Evolutionary conservation across 2,797 vertebrate genomes (phyloP).

Genomic region (Acropternis orthonyx): DNA sequence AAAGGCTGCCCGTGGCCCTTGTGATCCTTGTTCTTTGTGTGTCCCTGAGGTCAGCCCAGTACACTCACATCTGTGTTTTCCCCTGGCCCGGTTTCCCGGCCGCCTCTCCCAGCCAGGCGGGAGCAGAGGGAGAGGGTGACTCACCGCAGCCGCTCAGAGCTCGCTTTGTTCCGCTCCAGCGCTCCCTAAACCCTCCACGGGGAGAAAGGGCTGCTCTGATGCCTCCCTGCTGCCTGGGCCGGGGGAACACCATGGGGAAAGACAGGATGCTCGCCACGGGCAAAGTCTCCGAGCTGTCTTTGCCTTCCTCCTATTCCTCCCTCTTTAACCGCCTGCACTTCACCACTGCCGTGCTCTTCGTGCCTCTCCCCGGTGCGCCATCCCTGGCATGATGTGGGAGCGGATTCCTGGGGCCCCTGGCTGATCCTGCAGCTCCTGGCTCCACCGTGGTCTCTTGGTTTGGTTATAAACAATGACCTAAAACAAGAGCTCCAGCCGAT

Average conservation of each 20-base stretch:
- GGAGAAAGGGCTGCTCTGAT: background rate
- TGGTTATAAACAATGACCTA: slow-evolving; percentile 57
- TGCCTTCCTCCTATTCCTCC: background rate
- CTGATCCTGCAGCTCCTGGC: slow-evolving; percentile 21
- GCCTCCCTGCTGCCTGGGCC: background rate
- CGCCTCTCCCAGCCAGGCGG: background rate
- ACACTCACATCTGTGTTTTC: slow-evolving; percentile 47
- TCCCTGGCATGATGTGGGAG: background rate
- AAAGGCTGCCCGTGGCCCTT: background rate
- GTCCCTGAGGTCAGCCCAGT: slow-evolving; percentile 41
- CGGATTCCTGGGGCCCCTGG: background rate
- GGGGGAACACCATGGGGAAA: background rate
- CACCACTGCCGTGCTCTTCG: rapidly evolving
- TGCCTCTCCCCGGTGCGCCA: background rate
- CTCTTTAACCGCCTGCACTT: background rate
- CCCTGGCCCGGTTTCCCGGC: slow-evolving; percentile 37
- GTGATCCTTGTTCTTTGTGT: background rate
- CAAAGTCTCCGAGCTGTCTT: background rate
- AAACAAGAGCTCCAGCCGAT: background rate
- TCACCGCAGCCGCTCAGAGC: slow-evolving; percentile 35
- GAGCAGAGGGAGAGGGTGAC: slow-evolving; percentile 32
- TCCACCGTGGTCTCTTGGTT: background rate
- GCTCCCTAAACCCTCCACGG: background rate
- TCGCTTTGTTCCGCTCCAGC: slow-evolving; percentile 29
- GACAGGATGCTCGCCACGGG: background rate